These are phyloP conservation scores for Leucozona laternaria DNA, from an alignment of 2,888 invertebrate genomes.

Conservation along the genomic window DNA sequence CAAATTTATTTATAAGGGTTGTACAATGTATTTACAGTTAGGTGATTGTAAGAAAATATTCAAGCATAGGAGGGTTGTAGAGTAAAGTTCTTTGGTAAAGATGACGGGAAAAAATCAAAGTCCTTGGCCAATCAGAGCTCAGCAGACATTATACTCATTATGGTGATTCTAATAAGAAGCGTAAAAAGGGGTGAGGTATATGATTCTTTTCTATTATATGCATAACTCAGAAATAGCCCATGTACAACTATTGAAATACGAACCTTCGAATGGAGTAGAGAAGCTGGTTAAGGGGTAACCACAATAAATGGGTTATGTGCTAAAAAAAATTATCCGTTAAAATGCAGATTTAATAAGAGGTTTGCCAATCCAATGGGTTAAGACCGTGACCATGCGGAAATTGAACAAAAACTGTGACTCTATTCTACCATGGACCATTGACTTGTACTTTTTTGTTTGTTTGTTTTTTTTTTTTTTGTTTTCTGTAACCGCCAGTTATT, in stretches of 20 bases:
- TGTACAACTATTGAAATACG: not conserved
- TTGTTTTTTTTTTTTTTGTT: not conserved
- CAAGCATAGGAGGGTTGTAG: conserved; percentile 9
- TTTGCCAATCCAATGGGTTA: conserved; percentile 60
- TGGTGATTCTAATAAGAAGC: conserved; percentile 7
- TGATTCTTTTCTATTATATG: not conserved
- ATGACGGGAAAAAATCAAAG: not conserved
- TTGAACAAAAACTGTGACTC: conserved; percentile 44
- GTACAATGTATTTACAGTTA: too few species aligned
- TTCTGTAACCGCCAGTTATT: conserved; percentile 38
- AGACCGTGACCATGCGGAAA: conserved; percentile 74
- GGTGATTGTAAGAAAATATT: not conserved
- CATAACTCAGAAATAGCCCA: not conserved
- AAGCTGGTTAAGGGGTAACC: conserved; percentile 11
- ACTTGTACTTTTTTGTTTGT: not conserved
- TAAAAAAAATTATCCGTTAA: conserved; percentile 61
- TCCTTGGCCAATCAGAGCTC: conserved; percentile 57
- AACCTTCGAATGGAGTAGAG: not conserved
- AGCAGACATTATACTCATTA: not conserved
- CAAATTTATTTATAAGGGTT: not conserved
- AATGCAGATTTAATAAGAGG: conserved; percentile 60
- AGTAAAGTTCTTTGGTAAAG: not conserved
- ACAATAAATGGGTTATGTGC: conserved; percentile 18
- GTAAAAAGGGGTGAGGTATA: not conserved
- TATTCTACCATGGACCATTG: conserved; percentile 56